Base-by-base conservation (phyloP, 2,888 invertebrate genomes). In the Unio pictorum region DNA sequence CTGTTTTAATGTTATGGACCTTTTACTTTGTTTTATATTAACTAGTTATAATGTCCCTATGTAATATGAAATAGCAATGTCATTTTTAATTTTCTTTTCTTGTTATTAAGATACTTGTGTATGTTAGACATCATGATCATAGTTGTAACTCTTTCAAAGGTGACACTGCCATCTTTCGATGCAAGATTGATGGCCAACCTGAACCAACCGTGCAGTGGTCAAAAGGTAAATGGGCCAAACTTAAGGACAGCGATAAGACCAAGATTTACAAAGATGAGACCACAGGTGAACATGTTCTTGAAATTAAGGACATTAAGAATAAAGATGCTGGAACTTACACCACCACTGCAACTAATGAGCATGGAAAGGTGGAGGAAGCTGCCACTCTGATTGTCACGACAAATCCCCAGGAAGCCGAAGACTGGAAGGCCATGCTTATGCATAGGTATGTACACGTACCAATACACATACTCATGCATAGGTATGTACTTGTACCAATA, bases 251-350 rank as follows among this genome's bases (percentile, higher is more conserved):
- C n/a, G 83, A 82, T 30, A 76, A 77, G 20, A 84, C 84, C 72
- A 83, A 83, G 55, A 79, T 89, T 20, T 87, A 74, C 79, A 81
- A 81, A 57, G 88, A 89, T 65, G 86, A 87, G 61, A 77, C 75
- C 6, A 85, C 84, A 4, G 80, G 76, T 6, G 83, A 87, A 70
- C 80, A 89, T 66, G 83, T 88, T n/a, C 72, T 89, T 57, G 86
- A 89, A 76, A 87, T 89, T 62, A 79, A 79, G 34, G 83, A 86
- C 58, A 84, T 85, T 72, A 85, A 86, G 74, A 82, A 83, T 72
- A 86, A 86, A 71, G 89, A 89, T 79, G 87, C 89, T 7, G 90
- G 89, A 7, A 89, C 89, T 1, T 90, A 90, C 80, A 87, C 86
- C 2, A 88, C 89, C 54, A 87, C 87, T 3, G 84, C 87, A 18